Evolutionary conservation across 2,113 vertebrate genomes (phyloP).

Genomic region (Ceyx margarethae): DNA sequence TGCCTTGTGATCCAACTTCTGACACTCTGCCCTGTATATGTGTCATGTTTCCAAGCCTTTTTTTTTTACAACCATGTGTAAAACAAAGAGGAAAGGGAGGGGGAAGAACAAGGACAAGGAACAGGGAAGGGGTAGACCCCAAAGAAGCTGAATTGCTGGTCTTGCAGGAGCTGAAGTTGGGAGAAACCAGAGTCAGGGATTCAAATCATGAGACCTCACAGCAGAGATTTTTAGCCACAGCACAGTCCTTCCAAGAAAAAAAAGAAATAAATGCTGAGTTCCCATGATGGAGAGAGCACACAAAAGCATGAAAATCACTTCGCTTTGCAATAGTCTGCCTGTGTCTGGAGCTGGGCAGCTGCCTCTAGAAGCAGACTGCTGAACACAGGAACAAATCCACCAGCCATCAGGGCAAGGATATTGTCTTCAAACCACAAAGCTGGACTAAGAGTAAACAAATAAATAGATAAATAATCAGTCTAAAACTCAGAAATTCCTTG

Average conservation of each 20-base stretch:
- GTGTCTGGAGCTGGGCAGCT: not conserved
- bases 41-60: not conserved
- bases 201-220: not conserved
- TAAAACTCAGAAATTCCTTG: not conserved
- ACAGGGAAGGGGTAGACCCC: not conserved
- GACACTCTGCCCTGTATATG: not conserved
- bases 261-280: not conserved
- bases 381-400: not conserved
- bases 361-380: not conserved
- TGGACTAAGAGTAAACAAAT: not conserved
- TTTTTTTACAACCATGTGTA: not conserved
- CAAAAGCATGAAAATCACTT: constrained; percentile 32
- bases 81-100: not conserved
- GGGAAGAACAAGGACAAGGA: not conserved
- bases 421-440: not conserved
- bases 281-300: not conserved
- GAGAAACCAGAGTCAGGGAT: not conserved
- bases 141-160: not conserved
- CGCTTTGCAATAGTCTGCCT: not conserved
- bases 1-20: not conserved
- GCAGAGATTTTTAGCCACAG: constrained; percentile 25
- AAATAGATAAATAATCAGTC: not conserved
- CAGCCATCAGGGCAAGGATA: not conserved
- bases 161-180: not conserved
- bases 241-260: not conserved